These are phyloP conservation scores for Melipona bicolor DNA, from an alignment of 2,888 invertebrate species.

Conservation along the genomic window DNA sequence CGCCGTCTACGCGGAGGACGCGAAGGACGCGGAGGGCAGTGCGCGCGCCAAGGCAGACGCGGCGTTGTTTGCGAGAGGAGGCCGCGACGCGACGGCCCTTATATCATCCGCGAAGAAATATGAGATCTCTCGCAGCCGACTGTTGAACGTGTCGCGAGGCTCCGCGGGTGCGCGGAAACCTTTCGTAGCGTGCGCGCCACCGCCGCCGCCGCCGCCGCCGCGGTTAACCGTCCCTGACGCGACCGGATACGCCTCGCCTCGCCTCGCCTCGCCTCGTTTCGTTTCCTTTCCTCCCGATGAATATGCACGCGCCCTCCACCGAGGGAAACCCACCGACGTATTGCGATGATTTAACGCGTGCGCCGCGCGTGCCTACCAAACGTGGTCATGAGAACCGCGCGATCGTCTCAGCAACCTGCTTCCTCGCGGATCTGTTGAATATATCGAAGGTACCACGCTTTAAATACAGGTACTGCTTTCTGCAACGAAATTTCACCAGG, in stretches of 20 bases:
- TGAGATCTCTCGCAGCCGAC: conserved; percentile 70
- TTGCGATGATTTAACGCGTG: conserved; percentile 57
- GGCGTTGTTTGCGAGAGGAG: conserved; percentile 78
- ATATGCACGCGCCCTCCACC: conserved; percentile 33
- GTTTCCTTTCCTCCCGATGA: conserved; percentile 46
- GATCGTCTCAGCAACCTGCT: background rate
- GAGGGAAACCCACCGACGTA: conserved; percentile 46
- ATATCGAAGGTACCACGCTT: no score
- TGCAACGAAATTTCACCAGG: no score
- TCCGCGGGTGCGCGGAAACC: conserved; percentile 63
- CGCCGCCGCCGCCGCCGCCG: conserved; percentile 20
- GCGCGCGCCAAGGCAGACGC: conserved; percentile 68
- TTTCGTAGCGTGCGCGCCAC: conserved; percentile 35
- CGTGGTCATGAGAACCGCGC: background rate
- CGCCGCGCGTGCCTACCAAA: conserved; percentile 52
- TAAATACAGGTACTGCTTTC: no score
- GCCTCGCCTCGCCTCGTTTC: conserved; percentile 18
- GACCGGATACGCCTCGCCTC: conserved; percentile 17
- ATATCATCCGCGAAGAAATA: conserved; percentile 80
- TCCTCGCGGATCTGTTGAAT: background rate
- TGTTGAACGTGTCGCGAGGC: conserved; percentile 56
- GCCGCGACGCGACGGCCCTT: conserved; percentile 76
- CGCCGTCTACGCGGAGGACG: conserved; percentile 30
- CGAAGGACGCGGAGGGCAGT: conserved; percentile 7
- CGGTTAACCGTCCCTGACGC: conserved; percentile 52